Evolutionary conservation across 2,888 invertebrate genomes (phyloP).

Genomic region (Zaprionus obscuricornis): DNA sequence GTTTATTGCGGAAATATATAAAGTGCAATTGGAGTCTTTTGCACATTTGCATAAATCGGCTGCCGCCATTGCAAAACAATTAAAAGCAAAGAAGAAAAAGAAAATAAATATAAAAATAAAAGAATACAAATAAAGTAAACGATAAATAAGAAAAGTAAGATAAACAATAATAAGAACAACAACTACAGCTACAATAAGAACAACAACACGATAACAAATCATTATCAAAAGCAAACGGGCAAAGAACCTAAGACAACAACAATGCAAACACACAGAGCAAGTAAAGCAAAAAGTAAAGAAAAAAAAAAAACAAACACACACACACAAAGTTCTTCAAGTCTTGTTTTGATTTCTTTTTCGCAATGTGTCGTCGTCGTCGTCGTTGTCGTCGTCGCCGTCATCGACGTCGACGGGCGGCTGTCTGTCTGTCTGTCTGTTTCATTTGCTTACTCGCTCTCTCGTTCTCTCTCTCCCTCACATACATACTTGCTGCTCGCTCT

Average conservation of each 20-base stretch:
- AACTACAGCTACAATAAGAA: no score
- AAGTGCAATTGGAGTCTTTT: slow-evolving; percentile 40
- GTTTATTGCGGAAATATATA: slow-evolving; percentile 32
- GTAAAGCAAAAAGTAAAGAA: slow-evolving; percentile 6
- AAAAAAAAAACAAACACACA: slow-evolving; percentile 30
- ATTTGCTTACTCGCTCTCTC: no score
- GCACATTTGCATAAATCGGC: slow-evolving; percentile 57
- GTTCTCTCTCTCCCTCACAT: no score
- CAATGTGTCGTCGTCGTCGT: no score
- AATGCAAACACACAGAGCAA: slow-evolving; percentile 10
- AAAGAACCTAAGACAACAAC: slow-evolving; percentile 62
- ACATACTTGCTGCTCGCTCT: no score
- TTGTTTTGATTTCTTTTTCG: no score
- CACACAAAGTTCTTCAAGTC: no score
- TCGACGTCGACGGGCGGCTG: no score
- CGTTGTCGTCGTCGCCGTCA: no score
- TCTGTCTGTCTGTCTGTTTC: no score
- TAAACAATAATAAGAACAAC: slow-evolving; percentile 29
- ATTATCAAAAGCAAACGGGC: slow-evolving; percentile 30
- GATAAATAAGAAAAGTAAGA: slow-evolving; percentile 13
- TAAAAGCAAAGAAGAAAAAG: slow-evolving; percentile 19
- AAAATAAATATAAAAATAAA: not conserved
- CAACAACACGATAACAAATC: slow-evolving; percentile 39
- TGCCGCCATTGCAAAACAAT: slow-evolving; percentile 46
- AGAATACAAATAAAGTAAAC: no score